phyloP scores from a whole-genome alignment of 1,140 invertebrate genomes.

The Pararge aegeria region DNA sequence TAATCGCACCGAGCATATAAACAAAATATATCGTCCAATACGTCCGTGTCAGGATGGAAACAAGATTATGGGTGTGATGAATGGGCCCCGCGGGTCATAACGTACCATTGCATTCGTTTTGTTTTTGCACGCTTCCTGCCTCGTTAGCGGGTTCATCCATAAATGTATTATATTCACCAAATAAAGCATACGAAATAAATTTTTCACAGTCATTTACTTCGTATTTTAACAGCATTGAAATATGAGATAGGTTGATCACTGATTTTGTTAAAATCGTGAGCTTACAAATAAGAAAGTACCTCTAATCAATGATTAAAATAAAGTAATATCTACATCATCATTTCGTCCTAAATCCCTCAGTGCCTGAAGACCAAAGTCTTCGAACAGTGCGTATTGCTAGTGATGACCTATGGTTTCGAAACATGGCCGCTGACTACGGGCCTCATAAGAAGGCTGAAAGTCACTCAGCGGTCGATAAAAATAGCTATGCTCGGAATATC shows the following conservation, averaged over 20 bases:
- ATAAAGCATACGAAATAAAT: constrained; percentile 1
- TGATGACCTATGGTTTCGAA: too few relatives aligned
- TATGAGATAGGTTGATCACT: not conserved
- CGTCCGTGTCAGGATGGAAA: constrained; percentile 43
- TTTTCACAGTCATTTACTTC: not conserved
- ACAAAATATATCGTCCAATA: constrained; percentile 49
- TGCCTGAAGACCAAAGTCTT: too few relatives aligned
- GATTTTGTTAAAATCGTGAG: too few relatives aligned
- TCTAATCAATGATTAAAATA: too few relatives aligned
- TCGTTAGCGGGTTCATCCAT: constrained; percentile 13
- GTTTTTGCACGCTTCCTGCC: constrained; percentile 19
- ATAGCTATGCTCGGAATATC: too few relatives aligned
- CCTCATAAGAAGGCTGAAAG: too few relatives aligned
- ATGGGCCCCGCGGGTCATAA: constrained; percentile 39
- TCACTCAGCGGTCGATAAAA: too few relatives aligned
- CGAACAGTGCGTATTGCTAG: too few relatives aligned
- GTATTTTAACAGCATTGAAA: not conserved
- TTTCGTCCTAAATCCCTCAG: too few relatives aligned
- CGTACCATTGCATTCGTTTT: constrained; percentile 27
- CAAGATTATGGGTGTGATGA: constrained; percentile 58
- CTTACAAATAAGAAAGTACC: too few relatives aligned
- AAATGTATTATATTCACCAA: constrained; percentile 6
- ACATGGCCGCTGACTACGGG: too few relatives aligned
- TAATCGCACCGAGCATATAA: constrained; percentile 24
- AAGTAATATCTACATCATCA: too few relatives aligned